A percentile compares a stretch with the other conserved stretches of the same genome.
These are phyloP conservation scores for Coregonus clupeaformis DNA, from an alignment of 2,113 vertebrate genomes.

Conservation along the genomic window DNA sequence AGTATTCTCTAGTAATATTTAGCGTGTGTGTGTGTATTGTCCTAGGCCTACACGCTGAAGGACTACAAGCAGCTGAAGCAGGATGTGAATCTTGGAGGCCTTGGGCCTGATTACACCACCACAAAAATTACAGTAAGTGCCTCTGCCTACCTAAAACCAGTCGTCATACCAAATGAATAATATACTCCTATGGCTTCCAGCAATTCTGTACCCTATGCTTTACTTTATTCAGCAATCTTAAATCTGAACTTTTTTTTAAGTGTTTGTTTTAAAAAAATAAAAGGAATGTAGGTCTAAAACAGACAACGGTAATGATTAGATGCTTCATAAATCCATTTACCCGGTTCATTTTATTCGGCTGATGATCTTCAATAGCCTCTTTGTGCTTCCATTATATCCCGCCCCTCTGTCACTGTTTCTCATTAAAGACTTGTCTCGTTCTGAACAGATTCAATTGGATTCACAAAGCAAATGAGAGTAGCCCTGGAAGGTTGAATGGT, in stretches of 20 bases:
- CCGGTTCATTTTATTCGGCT: background rate
- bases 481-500: slow-evolving; percentile 50
- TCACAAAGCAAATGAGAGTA: slow-evolving; percentile 63
- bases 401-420: slow-evolving; percentile 18
- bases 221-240: too few species aligned
- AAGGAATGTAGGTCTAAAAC: too few species aligned
- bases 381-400: slow-evolving; percentile 21
- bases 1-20: too few species aligned
- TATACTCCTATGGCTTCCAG: background rate
- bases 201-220: background rate
- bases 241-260: too few species aligned
- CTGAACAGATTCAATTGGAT: slow-evolving; percentile 45
- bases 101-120: slow-evolving; percentile 79
- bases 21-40: slow-evolving; percentile 17
- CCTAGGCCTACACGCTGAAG: slow-evolving; percentile 70
- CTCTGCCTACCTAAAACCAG: background rate
- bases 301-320: slow-evolving; percentile 3
- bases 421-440: slow-evolving; percentile 30
- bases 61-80: slow-evolving; percentile 64
- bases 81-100: slow-evolving; percentile 79
- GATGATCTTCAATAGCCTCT: slow-evolving; percentile 16
- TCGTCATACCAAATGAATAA: background rate
- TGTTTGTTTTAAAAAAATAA: too few species aligned
- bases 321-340: background rate
- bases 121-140: slow-evolving; percentile 80